Evolutionary conservation across 2,797 vertebrate species (phyloP).

Genomic region (Enoplosus armatus): DNA sequence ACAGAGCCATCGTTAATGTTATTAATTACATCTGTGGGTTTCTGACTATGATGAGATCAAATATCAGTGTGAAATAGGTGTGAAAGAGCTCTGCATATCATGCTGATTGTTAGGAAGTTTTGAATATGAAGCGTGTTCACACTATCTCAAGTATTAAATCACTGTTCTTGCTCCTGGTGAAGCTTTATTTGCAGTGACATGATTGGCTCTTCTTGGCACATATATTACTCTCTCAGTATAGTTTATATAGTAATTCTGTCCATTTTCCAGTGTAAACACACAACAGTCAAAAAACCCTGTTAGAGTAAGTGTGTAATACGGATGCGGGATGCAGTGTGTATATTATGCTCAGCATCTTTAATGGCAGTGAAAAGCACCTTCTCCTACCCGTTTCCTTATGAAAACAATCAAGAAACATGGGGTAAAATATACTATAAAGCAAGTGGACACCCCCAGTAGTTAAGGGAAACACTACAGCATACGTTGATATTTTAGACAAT

Average conservation of each 20-base stretch:
- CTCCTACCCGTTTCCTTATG: too few species aligned
- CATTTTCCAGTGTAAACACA: neutral
- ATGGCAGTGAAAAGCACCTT: neutral
- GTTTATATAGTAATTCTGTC: neutral
- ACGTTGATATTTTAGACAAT: neutral
- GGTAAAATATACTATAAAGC: neutral
- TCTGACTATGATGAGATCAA: neutral
- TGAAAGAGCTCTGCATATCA: neutral
- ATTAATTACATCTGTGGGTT: neutral
- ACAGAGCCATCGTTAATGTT: neutral
- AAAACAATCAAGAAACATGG: neutral
- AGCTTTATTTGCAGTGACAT: neutral
- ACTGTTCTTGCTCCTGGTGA: neutral
- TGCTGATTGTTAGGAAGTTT: neutral
- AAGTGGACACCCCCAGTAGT: neutral
- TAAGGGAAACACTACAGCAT: neutral
- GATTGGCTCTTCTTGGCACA: neutral
- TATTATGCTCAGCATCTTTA: neutral
- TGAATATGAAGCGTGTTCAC: neutral
- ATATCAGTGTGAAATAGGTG: neutral
- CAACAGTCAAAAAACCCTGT: neutral
- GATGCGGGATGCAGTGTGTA: neutral
- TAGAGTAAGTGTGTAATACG: neutral
- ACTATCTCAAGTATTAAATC: neutral
- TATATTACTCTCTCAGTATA: neutral